Evolutionary conservation across 2,888 invertebrate species (phyloP), one percentile per base, ranked within the genome.

Genomic region (Caenorhabditis sp.): DNA sequence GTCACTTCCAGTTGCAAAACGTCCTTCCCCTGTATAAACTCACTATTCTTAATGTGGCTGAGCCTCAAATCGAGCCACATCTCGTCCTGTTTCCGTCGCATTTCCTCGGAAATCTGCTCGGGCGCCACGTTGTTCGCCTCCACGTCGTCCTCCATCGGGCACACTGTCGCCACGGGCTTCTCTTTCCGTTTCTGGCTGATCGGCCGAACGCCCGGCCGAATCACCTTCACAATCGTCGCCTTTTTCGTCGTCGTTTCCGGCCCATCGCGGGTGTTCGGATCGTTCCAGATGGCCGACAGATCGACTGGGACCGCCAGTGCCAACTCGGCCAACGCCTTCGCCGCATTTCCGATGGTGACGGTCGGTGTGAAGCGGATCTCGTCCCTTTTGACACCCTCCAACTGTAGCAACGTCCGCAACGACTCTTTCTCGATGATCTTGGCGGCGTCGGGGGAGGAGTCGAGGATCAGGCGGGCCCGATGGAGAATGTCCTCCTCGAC

Each of bases 291-390:
- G 9, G 62, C 62, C 22, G 79, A 71, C 0, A 82, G 26, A 59
- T 79, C 78, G 3, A 81, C 66, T 1, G 82, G 83, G 8, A 76
- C 79, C 1, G 79, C 66, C 2, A 78, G 55, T 1, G 82, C 81
- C 52, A 84, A 50, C 26, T 84, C 82, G n/a, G 82, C 83, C 45
- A 84, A 66, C 30, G 79, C 75, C 37, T 80, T 76, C 1, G 81
- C 82, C 11, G 80, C 83, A 45, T 80, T 81, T 20, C 75, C 81
- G 24, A 82, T 74, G 9, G 83, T 84, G 15, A 84, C 77, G 17
- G 77, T 77, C 15, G 77, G 77, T 17, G 77, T 77, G 43, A 77
- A 77, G 2, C 72, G 61, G 17, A 77, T 77, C 39, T 77, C 77
- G 24, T 76, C 76, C 32, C 30, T 45, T 17, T 76, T 63, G 43